A percentile compares a stretch with the other conserved stretches of the same genome.
These are phyloP conservation scores for Dolichotis patagonum DNA, from an alignment of 2,113 vertebrate species.

Conservation along the genomic window DNA sequence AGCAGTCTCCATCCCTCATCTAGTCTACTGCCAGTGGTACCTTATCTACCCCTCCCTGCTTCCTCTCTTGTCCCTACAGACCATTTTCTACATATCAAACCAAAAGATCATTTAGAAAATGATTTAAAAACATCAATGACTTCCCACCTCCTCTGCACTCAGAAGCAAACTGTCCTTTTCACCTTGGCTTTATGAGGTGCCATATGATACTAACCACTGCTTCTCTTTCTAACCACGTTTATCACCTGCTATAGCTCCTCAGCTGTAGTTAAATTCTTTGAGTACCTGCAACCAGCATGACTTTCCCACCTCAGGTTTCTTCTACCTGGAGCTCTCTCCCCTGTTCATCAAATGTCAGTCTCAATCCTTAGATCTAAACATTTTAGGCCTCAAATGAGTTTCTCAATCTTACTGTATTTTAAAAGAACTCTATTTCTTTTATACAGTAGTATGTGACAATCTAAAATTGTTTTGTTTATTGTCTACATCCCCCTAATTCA, in stretches of 20 bases:
- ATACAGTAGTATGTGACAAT: neutral
- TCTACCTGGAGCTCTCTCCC: neutral
- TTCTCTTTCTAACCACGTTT: neutral
- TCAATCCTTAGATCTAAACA: neutral
- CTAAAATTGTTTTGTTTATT: conserved; percentile 24
- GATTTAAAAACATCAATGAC: neutral
- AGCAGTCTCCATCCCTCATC: neutral
- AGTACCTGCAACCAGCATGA: neutral
- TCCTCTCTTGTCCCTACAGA: neutral
- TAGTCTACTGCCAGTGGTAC: neutral
- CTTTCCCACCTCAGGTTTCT: neutral
- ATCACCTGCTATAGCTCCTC: neutral
- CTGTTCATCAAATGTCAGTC: neutral
- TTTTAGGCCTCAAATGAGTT: neutral
- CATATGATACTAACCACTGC: too few relatives aligned
- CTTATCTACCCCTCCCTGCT: neutral
- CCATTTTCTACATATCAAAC: neutral
- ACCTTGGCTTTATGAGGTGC: neutral
- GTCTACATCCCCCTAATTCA: neutral
- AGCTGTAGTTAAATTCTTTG: neutral
- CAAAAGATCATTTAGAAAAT: conserved; percentile 14
- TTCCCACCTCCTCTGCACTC: neutral
- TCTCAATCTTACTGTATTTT: neutral
- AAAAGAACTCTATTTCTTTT: neutral
- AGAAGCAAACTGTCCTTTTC: neutral